phyloP scores from a whole-genome alignment of 2,888 invertebrate species.

The Drosophila conformis region DNA sequence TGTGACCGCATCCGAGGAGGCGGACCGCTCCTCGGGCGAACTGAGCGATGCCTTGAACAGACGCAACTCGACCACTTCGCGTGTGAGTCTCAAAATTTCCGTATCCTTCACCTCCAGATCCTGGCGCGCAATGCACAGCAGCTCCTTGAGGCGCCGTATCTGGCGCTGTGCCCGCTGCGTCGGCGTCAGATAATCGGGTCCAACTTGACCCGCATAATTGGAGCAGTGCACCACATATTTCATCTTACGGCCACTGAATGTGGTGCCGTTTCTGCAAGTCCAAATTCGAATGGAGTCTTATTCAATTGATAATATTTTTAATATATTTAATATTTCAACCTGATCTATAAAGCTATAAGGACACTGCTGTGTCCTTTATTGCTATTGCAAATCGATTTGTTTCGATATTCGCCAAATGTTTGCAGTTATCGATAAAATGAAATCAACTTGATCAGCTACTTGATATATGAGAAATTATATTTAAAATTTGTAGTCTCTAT shows the following conservation, averaged over 20 bases:
- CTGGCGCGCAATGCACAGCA: conserved; percentile 90
- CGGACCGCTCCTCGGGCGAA: conserved; percentile 92
- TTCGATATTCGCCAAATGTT: not conserved
- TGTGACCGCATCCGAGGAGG: conserved; percentile 90
- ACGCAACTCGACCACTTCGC: conserved; percentile 92
- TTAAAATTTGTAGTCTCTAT: not conserved
- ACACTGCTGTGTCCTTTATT: not conserved
- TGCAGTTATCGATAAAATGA: not conserved
- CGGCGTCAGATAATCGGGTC: conserved; percentile 94
- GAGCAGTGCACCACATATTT: conserved; percentile 95
- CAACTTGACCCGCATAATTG: conserved; percentile 90
- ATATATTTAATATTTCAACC: not conserved
- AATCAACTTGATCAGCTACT: not conserved
- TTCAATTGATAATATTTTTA: not conserved
- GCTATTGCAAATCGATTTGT: not conserved
- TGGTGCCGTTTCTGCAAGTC: conserved; percentile 87
- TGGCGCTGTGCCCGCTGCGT: conserved; percentile 94
- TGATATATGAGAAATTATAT: not conserved
- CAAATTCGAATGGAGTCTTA: not conserved
- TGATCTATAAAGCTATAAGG: not conserved
- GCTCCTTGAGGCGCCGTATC: conserved; percentile 90
- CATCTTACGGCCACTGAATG: conserved; percentile 89
- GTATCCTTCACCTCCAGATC: conserved; percentile 93
- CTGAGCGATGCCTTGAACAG: conserved; percentile 92
- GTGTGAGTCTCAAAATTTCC: conserved; percentile 90